Conservation (phyloP, 2,797 vertebrate genomes). For the Anabas testudineus region DNA sequence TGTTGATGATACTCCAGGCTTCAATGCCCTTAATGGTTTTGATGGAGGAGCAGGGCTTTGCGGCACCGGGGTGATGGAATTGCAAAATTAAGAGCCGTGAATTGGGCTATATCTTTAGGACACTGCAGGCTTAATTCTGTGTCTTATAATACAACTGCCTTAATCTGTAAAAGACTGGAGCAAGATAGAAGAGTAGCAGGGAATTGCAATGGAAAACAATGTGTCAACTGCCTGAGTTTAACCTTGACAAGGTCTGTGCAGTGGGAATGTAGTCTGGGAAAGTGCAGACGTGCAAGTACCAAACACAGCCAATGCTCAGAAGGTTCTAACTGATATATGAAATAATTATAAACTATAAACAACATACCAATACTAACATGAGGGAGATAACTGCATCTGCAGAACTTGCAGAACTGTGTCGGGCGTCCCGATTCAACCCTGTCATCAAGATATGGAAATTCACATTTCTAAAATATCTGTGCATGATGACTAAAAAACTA, state of each 20-base stretch:
- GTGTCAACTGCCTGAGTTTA: slow-evolving; percentile 72
- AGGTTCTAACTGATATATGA: slow-evolving; percentile 20
- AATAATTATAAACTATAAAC: background rate
- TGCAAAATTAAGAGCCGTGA: slow-evolving; percentile 82
- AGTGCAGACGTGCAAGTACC: slow-evolving; percentile 24
- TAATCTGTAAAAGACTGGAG: slow-evolving; percentile 76
- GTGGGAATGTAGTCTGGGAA: slow-evolving; percentile 33
- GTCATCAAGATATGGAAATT: background rate
- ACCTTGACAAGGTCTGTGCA: slow-evolving; percentile 73
- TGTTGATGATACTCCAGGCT: slow-evolving; percentile 83
- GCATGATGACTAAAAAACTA: background rate
- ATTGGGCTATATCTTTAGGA: slow-evolving; percentile 82
- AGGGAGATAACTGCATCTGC: background rate
- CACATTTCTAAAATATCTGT: background rate
- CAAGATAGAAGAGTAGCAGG: slow-evolving; percentile 72
- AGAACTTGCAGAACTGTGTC: slow-evolving; percentile 2
- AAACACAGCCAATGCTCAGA: slow-evolving; percentile 15
- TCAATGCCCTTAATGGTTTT: slow-evolving; percentile 82
- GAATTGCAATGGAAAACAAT: slow-evolving; percentile 80
- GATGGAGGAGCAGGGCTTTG: slow-evolving; percentile 82
- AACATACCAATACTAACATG: background rate
- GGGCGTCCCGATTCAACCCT: background rate
- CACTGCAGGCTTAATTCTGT: slow-evolving; percentile 79
- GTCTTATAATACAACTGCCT: slow-evolving; percentile 79
- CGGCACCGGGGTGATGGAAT: slow-evolving; percentile 76